Evolutionary conservation across 1,140 invertebrate species (phyloP), one percentile per base, ranked within the genome.

Genomic region (Onthophagus taurus): DNA sequence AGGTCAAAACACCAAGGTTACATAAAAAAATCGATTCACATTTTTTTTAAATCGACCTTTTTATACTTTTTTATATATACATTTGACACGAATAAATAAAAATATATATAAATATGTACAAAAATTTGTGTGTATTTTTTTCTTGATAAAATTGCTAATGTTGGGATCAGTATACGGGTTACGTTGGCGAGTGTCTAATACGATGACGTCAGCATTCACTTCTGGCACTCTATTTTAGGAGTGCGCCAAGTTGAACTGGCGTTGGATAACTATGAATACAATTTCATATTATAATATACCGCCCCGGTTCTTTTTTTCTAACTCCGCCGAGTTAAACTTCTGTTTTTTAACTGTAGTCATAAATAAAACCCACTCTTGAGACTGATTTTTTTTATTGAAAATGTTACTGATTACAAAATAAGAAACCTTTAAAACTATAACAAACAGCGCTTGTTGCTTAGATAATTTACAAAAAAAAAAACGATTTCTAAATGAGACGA

Each of bases 201-300:
- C 31, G 19, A 49, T 49, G 44, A 49, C 48, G 48, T 49, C 30
- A 49, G 34, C 42, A 39, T 18, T 34, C 48, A 35, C 31, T 45
- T 12, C 37, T 26, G 23, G 29, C 48, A 31, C 44, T 39, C 48
- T 49, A 49, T 49, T 49, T 49, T 49, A 49, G 48, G 48, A 49
- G 44, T 29, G 43, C 31, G 42, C 21, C 30, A 29, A 45, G 13
- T n/a, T n/a, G n/a, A 38, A 38, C 44, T 46, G 48, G 44, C 48
- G 46, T 49, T 49, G 48, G 16, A 29, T 14, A 39, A 39, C 37
- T 39, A 24, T 39, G 37, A 29, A 46, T 36, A 36, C 34, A n/a
- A n/a, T n/a, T n/a, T n/a, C n/a, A n/a, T n/a, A n/a, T n/a, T n/a
- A n/a, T n/a, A n/a, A n/a, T n/a, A n/a, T n/a, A n/a, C n/a, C n/a